These are phyloP conservation scores for Arrhopalites spinosus DNA, from an alignment of 2,888 invertebrate genomes.

Conservation along the genomic window DNA sequence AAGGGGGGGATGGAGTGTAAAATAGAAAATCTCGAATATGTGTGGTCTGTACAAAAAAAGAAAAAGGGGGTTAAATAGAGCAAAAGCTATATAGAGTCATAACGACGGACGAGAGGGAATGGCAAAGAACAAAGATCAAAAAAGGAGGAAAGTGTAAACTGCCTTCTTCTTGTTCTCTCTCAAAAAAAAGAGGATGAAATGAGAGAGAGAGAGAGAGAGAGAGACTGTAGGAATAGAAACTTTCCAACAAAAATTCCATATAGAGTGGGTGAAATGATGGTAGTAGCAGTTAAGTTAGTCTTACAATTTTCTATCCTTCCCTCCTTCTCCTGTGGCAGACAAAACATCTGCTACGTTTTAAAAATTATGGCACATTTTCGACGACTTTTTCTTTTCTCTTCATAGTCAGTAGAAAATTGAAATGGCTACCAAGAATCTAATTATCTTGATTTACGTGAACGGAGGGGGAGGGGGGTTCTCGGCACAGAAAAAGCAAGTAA, in stretches of 20 bases:
- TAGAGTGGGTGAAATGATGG: not conserved
- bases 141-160: not conserved
- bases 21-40: not conserved
- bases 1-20: not conserved
- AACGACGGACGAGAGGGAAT: not conserved
- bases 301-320: not conserved
- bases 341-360: constrained; percentile 37
- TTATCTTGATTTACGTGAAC: constrained; percentile 46
- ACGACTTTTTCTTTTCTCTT: constrained; percentile 20
- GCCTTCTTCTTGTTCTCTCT: not conserved
- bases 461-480: constrained; percentile 18
- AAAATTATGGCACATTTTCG: constrained; percentile 39
- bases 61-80: not conserved
- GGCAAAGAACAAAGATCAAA: too few species aligned
- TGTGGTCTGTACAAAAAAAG: not conserved
- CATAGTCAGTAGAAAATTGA: constrained; percentile 37
- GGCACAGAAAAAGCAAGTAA: constrained; percentile 36
- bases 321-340: not conserved
- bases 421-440: constrained; percentile 46
- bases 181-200: not conserved
- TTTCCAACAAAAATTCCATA: not conserved
- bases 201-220: too few species aligned
- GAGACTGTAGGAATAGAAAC: not conserved
- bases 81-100: constrained; percentile 8
- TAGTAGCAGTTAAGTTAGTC: not conserved